A percentile compares a stretch with the other conserved stretches of the same genome.
Conservation (phyloP, 2,797 vertebrate genomes). For the Chelon auratus region DNA sequence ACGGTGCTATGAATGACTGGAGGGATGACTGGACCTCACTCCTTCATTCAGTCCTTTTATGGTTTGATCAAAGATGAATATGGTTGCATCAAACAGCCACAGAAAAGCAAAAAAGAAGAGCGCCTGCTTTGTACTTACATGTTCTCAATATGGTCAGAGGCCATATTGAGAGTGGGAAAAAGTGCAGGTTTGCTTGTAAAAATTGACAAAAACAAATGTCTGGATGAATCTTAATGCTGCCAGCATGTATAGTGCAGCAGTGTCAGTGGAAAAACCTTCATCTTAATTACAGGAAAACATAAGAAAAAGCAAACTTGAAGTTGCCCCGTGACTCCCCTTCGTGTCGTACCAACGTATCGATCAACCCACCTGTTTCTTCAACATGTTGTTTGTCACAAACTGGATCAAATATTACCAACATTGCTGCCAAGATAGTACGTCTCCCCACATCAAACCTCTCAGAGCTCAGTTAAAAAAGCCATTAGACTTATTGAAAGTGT, state of each 20-base stretch:
- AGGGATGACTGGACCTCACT: slow-evolving; percentile 61
- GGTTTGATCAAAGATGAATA: slow-evolving; percentile 72
- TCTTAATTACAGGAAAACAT: no score
- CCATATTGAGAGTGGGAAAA: neutral
- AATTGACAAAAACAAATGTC: neutral
- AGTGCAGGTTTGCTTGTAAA: neutral
- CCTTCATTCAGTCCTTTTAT: slow-evolving; percentile 68
- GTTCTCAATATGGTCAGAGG: neutral
- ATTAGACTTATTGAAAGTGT: no score
- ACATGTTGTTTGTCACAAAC: no score
- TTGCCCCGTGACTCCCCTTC: no score
- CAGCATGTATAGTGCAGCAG: neutral
- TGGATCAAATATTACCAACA: no score
- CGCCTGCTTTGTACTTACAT: neutral
- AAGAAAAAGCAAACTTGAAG: no score
- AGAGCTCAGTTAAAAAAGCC: no score
- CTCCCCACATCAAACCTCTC: no score
- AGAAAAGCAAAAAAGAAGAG: slow-evolving; percentile 19
- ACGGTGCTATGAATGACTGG: slow-evolving; percentile 71
- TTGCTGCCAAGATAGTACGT: no score
- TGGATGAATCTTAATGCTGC: neutral
- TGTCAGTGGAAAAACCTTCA: no score
- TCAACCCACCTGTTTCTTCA: no score
- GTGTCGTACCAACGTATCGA: no score
- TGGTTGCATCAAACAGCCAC: slow-evolving; percentile 32